Conservation (phyloP, 2,888 invertebrate species). For the Hydrotaea cyrtoneurina region DNA sequence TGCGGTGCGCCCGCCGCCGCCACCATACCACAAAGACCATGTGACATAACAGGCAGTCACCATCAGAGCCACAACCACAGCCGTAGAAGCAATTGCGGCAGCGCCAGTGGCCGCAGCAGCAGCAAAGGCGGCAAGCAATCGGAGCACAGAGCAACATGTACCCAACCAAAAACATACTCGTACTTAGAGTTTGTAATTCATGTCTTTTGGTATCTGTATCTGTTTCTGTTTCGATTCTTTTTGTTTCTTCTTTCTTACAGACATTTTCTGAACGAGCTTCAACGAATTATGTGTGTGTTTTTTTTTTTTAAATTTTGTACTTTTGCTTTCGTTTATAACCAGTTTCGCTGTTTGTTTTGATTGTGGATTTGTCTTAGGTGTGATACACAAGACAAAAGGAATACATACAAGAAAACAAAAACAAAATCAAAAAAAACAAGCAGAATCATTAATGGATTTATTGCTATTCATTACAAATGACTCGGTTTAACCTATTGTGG, state of each 20-base stretch:
- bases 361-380: constrained; percentile 38
- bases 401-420: not conserved
- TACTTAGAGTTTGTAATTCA: constrained; percentile 9
- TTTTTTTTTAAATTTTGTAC: constrained; percentile 30
- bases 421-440: not conserved
- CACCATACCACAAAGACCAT: constrained; percentile 14
- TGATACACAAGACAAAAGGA: constrained; percentile 36
- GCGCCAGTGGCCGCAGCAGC: not conserved
- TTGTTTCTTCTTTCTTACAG: not conserved
- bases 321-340: constrained; percentile 56
- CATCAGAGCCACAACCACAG: not conserved
- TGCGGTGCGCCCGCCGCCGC: not conserved
- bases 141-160: not conserved
- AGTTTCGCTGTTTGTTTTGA: constrained; percentile 38
- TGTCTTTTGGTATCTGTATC: not conserved
- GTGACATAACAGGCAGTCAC: constrained; percentile 42
- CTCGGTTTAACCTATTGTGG: not conserved
- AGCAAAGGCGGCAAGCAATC: not conserved
- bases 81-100: not conserved
- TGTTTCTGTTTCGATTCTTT: constrained; percentile 17
- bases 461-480: constrained; percentile 51
- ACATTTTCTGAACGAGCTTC: not conserved
- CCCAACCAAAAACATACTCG: not conserved
- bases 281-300: constrained; percentile 7
- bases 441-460: constrained; percentile 17